A percentile compares a stretch with the other conserved stretches of the same genome.
Conservation (phyloP, 2,888 invertebrate genomes). For the Acleris holmiana region DNA sequence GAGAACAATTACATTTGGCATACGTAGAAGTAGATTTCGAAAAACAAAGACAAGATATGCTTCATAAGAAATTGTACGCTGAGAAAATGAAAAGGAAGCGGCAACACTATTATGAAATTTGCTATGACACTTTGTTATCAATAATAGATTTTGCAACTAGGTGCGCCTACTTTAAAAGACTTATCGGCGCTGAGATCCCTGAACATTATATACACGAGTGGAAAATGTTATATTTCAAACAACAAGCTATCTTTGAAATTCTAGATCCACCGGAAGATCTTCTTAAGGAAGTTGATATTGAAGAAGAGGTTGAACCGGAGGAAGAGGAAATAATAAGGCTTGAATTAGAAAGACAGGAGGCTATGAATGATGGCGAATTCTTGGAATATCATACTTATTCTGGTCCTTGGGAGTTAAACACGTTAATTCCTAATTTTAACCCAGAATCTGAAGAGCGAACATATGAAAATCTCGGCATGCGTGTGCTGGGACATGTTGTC, state of each 20-base stretch:
- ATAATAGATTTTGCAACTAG: conserved; percentile 82
- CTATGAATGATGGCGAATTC: conserved; percentile 82
- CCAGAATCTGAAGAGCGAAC: conserved; percentile 71
- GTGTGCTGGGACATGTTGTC: conserved; percentile 80
- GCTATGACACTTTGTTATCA: conserved; percentile 80
- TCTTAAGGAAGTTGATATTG: conserved; percentile 57
- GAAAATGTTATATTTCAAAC: conserved; percentile 82
- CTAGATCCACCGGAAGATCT: conserved; percentile 69
- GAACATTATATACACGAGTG: conserved; percentile 80
- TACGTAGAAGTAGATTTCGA: conserved; percentile 81
- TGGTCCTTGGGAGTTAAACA: conserved; percentile 81
- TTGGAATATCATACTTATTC: conserved; percentile 80
- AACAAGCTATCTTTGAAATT: conserved; percentile 82
- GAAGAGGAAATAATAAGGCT: conserved; percentile 72
- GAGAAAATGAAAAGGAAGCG: conserved; percentile 80
- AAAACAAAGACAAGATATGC: conserved; percentile 74
- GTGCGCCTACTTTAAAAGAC: conserved; percentile 75
- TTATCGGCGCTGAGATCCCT: conserved; percentile 73
- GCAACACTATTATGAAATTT: conserved; percentile 76
- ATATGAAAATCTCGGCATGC: conserved; percentile 70
- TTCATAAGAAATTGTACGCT: conserved; percentile 81
- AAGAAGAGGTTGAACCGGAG: conserved; percentile 56
- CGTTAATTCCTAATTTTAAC: conserved; percentile 70
- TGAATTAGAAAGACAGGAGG: conserved; percentile 81
- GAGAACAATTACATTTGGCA: conserved; percentile 73